phyloP scores from a whole-genome alignment of 2,888 invertebrate species.

The Athripsodes cinereus region DNA sequence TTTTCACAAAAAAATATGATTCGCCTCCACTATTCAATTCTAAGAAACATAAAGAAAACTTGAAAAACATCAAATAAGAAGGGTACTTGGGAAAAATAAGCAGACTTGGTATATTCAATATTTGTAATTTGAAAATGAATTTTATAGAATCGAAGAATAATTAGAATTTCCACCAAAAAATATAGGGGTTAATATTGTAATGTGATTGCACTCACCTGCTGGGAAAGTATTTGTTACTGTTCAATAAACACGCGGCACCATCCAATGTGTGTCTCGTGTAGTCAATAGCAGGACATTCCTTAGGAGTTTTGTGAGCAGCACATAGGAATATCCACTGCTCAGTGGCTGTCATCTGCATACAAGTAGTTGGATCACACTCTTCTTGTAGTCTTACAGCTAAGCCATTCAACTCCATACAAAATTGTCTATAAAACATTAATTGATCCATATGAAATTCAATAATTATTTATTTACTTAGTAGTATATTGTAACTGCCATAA shows the following conservation, averaged over 20 bases:
- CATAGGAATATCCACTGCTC: conserved; percentile 99
- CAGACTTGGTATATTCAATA: too few relatives aligned
- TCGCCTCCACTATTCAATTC: too few relatives aligned
- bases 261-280: conserved; percentile 98
- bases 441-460: too few relatives aligned
- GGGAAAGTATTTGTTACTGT: conserved; percentile 99
- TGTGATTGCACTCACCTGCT: conserved; percentile 81
- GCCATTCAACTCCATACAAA: conserved; percentile 99
- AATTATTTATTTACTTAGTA: too few relatives aligned
- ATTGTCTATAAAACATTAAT: conserved; percentile 82
- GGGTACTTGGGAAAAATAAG: too few relatives aligned
- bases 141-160: too few relatives aligned
- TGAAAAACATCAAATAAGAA: too few relatives aligned
- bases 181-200: too few relatives aligned
- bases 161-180: too few relatives aligned
- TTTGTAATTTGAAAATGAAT: too few relatives aligned
- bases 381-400: conserved; percentile 92
- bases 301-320: conserved; percentile 99
- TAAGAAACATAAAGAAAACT: too few relatives aligned
- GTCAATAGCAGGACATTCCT: conserved; percentile 99
- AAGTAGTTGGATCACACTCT: conserved; percentile 95
- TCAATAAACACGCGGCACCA: conserved; percentile 96
- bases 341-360: conserved; percentile 99
- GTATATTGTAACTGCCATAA: too few relatives aligned
- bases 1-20: background rate